These are phyloP conservation scores for Bombus consobrinus DNA, from an alignment of 1,140 invertebrate genomes.

Conservation along the genomic window DNA sequence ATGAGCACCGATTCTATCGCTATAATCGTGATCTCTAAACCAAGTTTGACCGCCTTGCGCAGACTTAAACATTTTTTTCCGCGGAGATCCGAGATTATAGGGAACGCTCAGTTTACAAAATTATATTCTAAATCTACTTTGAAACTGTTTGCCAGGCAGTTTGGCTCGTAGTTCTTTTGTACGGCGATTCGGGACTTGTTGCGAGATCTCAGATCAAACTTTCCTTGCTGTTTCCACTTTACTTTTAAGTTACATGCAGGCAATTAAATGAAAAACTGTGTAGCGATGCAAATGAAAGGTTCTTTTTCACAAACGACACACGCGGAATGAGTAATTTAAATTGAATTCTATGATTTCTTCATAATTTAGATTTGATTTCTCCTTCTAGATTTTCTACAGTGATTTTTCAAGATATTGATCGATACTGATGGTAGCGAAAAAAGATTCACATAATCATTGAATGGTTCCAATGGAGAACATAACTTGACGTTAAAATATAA, in stretches of 20 bases:
- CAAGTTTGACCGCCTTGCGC: conserved; percentile 29
- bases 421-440: too few relatives aligned
- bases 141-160: background rate
- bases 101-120: conserved; percentile 42
- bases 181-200: background rate
- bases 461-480: too few relatives aligned
- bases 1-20: conserved; percentile 57
- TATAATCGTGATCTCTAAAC: conserved; percentile 56
- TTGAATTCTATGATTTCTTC: background rate
- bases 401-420: too few relatives aligned
- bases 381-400: too few relatives aligned
- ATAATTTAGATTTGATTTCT: background rate
- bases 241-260: background rate
- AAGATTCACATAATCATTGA: too few relatives aligned
- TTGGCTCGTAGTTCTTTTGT: background rate
- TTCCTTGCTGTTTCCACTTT: background rate
- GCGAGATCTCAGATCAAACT: conserved; percentile 14
- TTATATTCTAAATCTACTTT: conserved; percentile 2
- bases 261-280: background rate
- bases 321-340: background rate
- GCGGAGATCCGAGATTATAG: conserved; percentile 52
- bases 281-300: background rate
- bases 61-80: conserved; percentile 31
- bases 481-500: too few relatives aligned
- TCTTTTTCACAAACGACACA: background rate